A percentile compares a stretch with the other conserved stretches of the same genome.
Conservation (phyloP, 1,140 invertebrate genomes). For the Pachyrhynchus sulphureomaculatus region DNA sequence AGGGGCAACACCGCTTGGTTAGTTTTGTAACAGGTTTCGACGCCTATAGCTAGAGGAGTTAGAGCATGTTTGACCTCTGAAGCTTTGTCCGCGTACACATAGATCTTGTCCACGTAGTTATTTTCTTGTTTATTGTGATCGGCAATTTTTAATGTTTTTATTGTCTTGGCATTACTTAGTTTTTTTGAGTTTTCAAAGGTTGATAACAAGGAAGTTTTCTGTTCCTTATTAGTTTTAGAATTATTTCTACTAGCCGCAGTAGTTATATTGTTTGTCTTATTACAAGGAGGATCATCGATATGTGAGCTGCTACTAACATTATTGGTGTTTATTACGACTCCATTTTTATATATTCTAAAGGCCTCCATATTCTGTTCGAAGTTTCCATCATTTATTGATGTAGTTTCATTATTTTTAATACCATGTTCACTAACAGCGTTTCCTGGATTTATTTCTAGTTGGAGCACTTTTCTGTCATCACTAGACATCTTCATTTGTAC, state of each 20-base stretch:
- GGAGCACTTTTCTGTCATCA: no score
- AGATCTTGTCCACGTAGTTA: constrained; percentile 8
- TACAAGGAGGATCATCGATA: no score
- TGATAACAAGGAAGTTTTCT: background rate
- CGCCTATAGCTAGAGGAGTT: constrained; percentile 32
- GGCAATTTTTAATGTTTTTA: background rate
- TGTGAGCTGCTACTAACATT: no score
- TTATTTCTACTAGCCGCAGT: no score
- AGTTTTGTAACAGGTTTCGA: background rate
- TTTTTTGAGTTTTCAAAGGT: background rate
- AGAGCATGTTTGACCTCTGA: constrained; percentile 42
- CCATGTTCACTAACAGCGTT: background rate
- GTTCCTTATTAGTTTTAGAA: background rate
- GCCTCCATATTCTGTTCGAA: constrained; percentile 5
- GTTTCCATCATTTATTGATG: background rate
- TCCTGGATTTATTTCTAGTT: no score
- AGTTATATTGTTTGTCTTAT: no score
- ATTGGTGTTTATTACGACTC: background rate
- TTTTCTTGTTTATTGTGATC: background rate
- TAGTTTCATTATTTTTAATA: background rate
- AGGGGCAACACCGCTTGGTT: constrained; percentile 33
- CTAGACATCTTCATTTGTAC: no score
- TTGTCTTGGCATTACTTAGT: background rate
- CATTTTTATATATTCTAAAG: constrained; percentile 2
- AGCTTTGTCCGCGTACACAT: constrained; percentile 16